Evolutionary conservation across 1,140 invertebrate species (phyloP).

Genomic region (Drosophila biarmipes): DNA sequence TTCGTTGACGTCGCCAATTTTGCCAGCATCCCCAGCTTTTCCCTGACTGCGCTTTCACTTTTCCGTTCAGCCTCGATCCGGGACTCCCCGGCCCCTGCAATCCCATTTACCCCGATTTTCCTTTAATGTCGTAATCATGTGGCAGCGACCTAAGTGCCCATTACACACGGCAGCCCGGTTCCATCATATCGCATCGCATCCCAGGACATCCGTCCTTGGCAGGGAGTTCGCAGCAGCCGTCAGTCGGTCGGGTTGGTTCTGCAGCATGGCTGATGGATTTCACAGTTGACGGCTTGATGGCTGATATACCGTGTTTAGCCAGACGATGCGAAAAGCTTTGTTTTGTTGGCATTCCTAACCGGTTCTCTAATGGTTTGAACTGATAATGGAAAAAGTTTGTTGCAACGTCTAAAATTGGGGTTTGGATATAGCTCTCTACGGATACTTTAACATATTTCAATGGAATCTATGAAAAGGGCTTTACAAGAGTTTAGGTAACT

Average conservation of each 20-base stretch:
- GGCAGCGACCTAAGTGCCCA: conserved; percentile 55
- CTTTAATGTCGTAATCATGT: conserved; percentile 61
- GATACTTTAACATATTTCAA: not conserved
- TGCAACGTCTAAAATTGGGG: not conserved
- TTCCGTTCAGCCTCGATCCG: conserved; percentile 17
- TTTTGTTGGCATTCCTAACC: conserved; percentile 6
- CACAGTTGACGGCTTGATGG: conserved; percentile 37
- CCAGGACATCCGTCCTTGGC: conserved; percentile 3
- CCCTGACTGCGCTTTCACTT: conserved; percentile 25
- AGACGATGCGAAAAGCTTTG: conserved; percentile 5
- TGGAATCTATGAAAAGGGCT: too few relatives aligned
- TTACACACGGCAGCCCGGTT: conserved; percentile 35
- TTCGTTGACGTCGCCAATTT: conserved; percentile 39
- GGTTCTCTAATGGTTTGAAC: not conserved
- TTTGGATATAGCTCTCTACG: not conserved
- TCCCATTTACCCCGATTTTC: conserved; percentile 20
- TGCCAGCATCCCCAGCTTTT: not conserved
- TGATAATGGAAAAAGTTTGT: conserved; percentile 24
- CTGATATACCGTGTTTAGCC: conserved; percentile 23
- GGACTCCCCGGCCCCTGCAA: too few relatives aligned
- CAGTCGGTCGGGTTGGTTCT: conserved; percentile 26
- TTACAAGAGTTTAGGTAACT: too few relatives aligned
- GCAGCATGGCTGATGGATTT: conserved; percentile 47
- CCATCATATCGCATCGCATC: conserved; percentile 4
- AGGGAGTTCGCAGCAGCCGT: conserved; percentile 34